Evolutionary conservation across 2,113 vertebrate genomes (phyloP), one percentile per base, ranked within the genome.

Genomic region (Microtus montanus): DNA sequence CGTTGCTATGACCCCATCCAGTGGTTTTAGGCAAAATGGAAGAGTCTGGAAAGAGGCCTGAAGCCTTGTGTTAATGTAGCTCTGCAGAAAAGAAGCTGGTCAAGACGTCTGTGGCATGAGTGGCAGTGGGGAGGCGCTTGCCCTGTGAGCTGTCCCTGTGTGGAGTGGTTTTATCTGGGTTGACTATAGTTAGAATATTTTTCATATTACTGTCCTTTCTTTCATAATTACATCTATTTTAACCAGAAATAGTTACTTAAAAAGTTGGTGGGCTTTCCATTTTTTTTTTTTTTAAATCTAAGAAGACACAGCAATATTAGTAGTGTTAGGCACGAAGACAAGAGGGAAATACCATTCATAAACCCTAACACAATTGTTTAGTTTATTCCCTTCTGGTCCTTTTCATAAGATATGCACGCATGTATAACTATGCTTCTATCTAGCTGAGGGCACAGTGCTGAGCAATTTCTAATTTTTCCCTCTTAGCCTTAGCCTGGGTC

Each of bases 191-290:
- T 92, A 95, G 89, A 84, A 3, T 80, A 78, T 84, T 95, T 87
- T 96, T 77, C 71, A 90, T 96, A 84, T 89, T 74, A 26, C 66
- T 96, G 24, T 68, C 88, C 30, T 96, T 96, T 78, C 91, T 91
- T 96, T 95, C 64, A 83, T n/a, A 83, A 88, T 86, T 68, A 84
- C 66, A 89, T 44, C 87, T 93, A 86, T 47, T 90, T 94, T 78
- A 49, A 92, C 89, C 91, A 93, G 71, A 86, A 80, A 92, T 90
- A 54, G 54, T 89, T 86, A 78, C 89, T 86, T 92, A 82, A 73
- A 86, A 94, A 86, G 63, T 91, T 95, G 38, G 38, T 88, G 47
- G 66, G 26, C 38, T 97, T 96, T 91, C 70, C 63, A 52, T 28
- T 8, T 85, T 78, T 58, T n/a, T 79, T 79, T 79, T 93, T 79